Base-by-base conservation (phyloP, 1,140 invertebrate genomes). In the Euura lappo region DNA sequence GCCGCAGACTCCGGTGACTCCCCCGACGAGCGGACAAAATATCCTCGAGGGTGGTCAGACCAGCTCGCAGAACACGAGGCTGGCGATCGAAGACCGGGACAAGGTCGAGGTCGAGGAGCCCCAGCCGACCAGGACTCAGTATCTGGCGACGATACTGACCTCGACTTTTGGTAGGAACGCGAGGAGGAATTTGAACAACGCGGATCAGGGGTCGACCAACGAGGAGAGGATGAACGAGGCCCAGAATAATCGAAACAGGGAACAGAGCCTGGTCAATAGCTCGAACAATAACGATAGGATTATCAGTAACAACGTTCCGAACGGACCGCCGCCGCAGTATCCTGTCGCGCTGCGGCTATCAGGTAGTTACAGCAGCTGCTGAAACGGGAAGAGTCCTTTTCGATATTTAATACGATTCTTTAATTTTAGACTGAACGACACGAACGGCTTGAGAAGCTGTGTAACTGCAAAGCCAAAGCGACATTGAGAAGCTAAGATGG, bases 101-200 rank as follows among this genome's bases (percentile, higher is more conserved):
- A 47, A 70, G 13, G 42, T 44, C n/a, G 69, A 28, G 10, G 28
- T 28, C 28, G n/a, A 47, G 45, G 60, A 13, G 66, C 45, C 51
- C 28, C 46, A 6, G 8, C 7, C 43, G 7, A 43, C 44, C 69
- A 60, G 75, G 44, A 76, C 75, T 2, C 60, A 68, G 44, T 76
- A 76, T 44, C 47, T 76, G 13, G 72, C 47, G 51, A 72, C 69
- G 67, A 74, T 76, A 44, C 72, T 76, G 64, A 76, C 65, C 64
- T 74, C 70, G 28, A 76, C 75, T n/a, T 76, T 76, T 45, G 65
- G 46, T 11, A 76, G 75, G 70, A 69, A 46, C 65, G 65, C 71
- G 6, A 76, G 72, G 44, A 67, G 75, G 45, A 60, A n/a, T 8
- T 3, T 60, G 8, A 60, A 60, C 51, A 60, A 60, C 51, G 51